phyloP scores from a whole-genome alignment of 2,113 vertebrate species.

The Pterocles gutturalis region DNA sequence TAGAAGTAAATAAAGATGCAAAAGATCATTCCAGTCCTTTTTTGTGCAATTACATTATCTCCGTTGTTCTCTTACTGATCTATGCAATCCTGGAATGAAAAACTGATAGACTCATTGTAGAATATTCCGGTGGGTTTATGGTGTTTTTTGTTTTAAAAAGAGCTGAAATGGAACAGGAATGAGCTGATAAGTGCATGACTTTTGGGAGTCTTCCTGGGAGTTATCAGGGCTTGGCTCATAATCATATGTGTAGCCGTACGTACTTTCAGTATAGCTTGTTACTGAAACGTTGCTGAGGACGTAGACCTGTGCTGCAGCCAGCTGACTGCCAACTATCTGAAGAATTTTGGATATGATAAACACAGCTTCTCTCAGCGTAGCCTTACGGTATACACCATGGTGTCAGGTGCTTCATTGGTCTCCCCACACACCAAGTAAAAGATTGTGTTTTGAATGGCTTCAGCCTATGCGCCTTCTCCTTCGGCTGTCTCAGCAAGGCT shows the following conservation, averaged over 20 bases:
- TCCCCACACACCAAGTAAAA: not conserved
- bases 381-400: not conserved
- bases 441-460: not conserved
- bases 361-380: rapidly evolving
- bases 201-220: not conserved
- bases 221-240: not conserved
- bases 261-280: not conserved
- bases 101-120: not conserved
- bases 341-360: not conserved
- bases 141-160: not conserved
- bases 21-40: slow-evolving; percentile 51
- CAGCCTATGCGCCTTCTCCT: not conserved
- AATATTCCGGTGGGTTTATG: not conserved
- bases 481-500: not conserved
- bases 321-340: not conserved
- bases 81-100: not conserved
- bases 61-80: not conserved
- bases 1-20: slow-evolving; percentile 76
- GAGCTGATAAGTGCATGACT: not conserved
- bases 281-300: rapidly evolving
- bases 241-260: rapidly evolving
- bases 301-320: not conserved
- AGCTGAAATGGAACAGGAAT: not conserved
- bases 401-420: not conserved
- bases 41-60: slow-evolving; percentile 40